Percentiles rank a stretch among this genome's conserved stretches.
phyloP scores from a whole-genome alignment of 2,888 invertebrate genomes.

The Graphium colonna region DNA sequence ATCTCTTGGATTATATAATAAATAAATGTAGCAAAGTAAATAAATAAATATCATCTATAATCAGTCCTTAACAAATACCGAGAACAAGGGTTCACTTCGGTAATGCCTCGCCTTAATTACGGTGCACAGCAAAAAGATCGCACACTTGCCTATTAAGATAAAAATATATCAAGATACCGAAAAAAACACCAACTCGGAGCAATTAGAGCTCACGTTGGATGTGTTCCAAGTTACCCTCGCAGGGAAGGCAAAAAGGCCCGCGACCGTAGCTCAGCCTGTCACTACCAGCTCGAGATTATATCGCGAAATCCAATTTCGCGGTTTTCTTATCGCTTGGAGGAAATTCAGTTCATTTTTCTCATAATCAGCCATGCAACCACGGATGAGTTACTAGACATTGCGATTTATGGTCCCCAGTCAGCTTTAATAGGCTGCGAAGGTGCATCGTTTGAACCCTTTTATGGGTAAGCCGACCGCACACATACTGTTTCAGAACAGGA shows the following conservation, averaged over 20 bases:
- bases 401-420: constrained; percentile 17
- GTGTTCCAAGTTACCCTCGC: constrained; percentile 1
- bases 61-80: no score
- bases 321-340: constrained; percentile 72
- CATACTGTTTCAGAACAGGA: no score
- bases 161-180: no score
- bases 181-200: no score
- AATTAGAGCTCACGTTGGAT: constrained; percentile 11
- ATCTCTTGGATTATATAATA: no score
- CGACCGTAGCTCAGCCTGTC: constrained; percentile 37
- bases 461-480: constrained; percentile 28
- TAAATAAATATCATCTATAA: no score
- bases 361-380: constrained; percentile 39
- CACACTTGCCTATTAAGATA: not conserved
- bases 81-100: no score
- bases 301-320: constrained; percentile 78
- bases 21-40: no score
- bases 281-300: constrained; percentile 64
- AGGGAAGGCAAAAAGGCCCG: constrained; percentile 38
- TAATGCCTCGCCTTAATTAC: no score
- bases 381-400: constrained; percentile 15
- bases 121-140: no score
- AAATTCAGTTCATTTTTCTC: constrained; percentile 64
- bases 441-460: constrained; percentile 12
- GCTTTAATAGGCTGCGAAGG: constrained; percentile 16